A percentile compares a stretch with the other conserved stretches of the same genome.
These are phyloP conservation scores for Acyrthosiphon pisum DNA, from an alignment of 1,140 invertebrate species.

Conservation along the genomic window DNA sequence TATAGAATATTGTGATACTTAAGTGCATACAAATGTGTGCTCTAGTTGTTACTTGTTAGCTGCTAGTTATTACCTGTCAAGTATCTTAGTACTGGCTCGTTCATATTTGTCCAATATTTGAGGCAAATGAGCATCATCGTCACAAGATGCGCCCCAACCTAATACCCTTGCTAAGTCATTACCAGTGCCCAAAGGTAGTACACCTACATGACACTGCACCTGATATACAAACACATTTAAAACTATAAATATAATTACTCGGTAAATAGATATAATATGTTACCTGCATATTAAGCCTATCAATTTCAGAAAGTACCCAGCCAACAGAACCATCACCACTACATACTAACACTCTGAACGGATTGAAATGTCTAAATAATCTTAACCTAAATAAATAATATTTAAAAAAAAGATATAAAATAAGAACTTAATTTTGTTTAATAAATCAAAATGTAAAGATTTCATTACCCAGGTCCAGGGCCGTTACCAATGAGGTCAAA, in stretches of 20 bases:
- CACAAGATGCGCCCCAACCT: conserved; percentile 95
- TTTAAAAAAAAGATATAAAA: not conserved
- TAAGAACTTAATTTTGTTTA: not conserved
- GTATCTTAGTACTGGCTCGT: conserved; percentile 92
- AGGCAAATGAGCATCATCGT: conserved; percentile 92
- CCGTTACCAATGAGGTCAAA: conserved; percentile 92
- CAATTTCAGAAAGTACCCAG: conserved; percentile 93
- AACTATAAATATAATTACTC: not conserved
- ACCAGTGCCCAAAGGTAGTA: conserved; percentile 92
- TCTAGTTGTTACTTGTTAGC: not conserved
- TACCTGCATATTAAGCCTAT: conserved; percentile 90
- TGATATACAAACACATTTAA: conserved; percentile 62
- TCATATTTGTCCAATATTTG: conserved; percentile 92
- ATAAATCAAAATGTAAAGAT: not conserved
- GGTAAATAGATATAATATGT: conserved; percentile 64
- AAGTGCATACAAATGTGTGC: not conserved
- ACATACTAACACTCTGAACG: conserved; percentile 89
- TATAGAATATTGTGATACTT: not conserved
- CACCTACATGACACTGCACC: conserved; percentile 90
- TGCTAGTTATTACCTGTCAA: conserved; percentile 77
- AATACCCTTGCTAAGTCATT: conserved; percentile 93
- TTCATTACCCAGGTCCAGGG: conserved; percentile 79
- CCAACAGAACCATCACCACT: conserved; percentile 93
- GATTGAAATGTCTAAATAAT: conserved; percentile 89
- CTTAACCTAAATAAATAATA: conserved; percentile 68